Evolutionary conservation across 2,113 vertebrate genomes (phyloP).

Genomic region (Rhegmatorhina hoffmannsi): DNA sequence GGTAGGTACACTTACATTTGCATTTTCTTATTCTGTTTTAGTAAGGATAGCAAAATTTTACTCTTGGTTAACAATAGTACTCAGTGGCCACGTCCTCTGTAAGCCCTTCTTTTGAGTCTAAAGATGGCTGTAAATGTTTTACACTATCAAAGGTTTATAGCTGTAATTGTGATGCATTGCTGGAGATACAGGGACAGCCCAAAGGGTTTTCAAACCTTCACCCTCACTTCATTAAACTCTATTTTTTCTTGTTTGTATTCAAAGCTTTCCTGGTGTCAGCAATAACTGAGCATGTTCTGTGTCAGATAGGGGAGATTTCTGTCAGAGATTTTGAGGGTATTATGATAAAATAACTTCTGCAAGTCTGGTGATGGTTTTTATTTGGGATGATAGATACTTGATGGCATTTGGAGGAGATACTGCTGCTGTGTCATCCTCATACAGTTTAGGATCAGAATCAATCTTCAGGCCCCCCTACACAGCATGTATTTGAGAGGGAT

Average conservation of each 20-base stretch:
- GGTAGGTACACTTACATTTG: not conserved
- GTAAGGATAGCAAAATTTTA: not conserved
- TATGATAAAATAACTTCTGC: not conserved
- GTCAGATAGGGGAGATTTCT: not conserved
- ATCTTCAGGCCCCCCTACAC: not conserved
- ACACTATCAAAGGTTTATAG: not conserved
- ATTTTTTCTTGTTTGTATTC: not conserved
- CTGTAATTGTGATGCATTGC: not conserved
- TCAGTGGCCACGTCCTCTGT: not conserved
- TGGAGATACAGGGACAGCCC: not conserved
- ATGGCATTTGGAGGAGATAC: not conserved
- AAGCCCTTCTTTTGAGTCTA: not conserved
- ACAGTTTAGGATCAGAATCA: not conserved
- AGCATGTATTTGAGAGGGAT: not conserved
- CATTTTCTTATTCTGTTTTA: not conserved
- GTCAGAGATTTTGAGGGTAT: not conserved
- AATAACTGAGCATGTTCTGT: not conserved
- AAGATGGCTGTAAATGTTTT: not conserved
- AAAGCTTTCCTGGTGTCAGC: not conserved
- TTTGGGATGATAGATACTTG: not conserved
- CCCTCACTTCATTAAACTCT: not conserved
- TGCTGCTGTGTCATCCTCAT: not conserved
- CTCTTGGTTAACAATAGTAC: not conserved
- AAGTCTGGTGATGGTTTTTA: not conserved
- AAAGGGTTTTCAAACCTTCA: not conserved